Base-by-base conservation (phyloP, 2,797 vertebrate species). In the Picus viridis region DNA sequence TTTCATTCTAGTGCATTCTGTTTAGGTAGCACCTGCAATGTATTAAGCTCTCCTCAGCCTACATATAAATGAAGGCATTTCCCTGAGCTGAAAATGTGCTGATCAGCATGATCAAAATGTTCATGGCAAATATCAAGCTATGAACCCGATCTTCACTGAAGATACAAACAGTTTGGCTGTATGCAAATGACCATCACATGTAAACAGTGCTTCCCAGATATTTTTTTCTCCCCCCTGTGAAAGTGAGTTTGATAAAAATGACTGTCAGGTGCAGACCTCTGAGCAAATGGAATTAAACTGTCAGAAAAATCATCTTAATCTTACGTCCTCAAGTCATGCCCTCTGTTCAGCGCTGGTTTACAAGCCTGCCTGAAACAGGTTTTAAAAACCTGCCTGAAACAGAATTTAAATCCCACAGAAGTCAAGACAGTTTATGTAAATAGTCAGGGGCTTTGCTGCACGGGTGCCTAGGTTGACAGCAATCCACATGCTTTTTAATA, bases 131-230 rank as follows among this genome's bases (percentile, higher is more conserved):
- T 8, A 2, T 56, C 0, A 0, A 57, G 70, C 59, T 78, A 10
- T 57, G 27, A 89, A 77, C 19, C 16, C 32, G 20, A 58, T 43
- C 26, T 23, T 56, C 20, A 43, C 64, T 17, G 10, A 72, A 72
- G 90, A 85, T 32, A 51, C 2, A 67, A 58, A 77, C 73, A 22
- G 2, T 26, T 43, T 80, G 59, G 10, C 27, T 83, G 7, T 67
- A 34, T 41, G 17, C 3, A 87, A 32, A 47, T 0, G 0, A 90
- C 2, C 10, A 75, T 49, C 0, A 2, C 0, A 0, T 39, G 29
- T 9, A 89, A 90, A 80, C 17, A 22, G 23, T 13, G 5, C 15
- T 82, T 83, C 85, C 11, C 34, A 53, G 32, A 22, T 30, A 26
- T 65, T 65, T 16, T 7, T 29, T 76, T 76, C 30, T 47, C 77